Evolutionary conservation across 92 coral and sea anemone species (phyloP), one percentile per base, ranked within the genome.

Genomic region (Chrysogorgia sp.): DNA sequence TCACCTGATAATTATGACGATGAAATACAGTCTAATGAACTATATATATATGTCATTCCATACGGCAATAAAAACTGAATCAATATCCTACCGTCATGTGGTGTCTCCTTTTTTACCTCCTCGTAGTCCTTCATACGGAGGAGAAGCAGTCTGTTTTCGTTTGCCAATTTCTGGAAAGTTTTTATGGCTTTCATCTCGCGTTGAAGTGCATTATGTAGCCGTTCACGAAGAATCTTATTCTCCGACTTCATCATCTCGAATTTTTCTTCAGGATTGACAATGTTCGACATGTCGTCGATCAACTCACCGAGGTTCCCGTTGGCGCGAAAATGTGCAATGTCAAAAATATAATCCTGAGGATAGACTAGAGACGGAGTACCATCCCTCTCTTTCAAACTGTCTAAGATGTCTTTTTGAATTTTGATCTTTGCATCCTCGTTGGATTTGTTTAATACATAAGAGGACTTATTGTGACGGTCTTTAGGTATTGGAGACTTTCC

Each of bases 111-210:
- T 29, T 53, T 57, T 3, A 29, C 19, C 13, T 89, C 86, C 79
- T 91, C 96, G 40, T 92, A 92, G 59, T 88, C 89, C 57, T 92
- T 80, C 63, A 96, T 80, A 30, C 80, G 87, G 50, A 96, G 76
- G 78, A 88, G 90, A n/a, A 96, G 84, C 80, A 89, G 90, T 66
- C 99, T 67, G 79, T 96, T 96, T 53, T 96, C 99, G 81, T 90
- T 92, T 34, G 99, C 97, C 2, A 96, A 80, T 47, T 93, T 84
- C 67, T 96, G 92, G 59, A 96, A 96, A 19, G 99, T 96, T 84
- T 96, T 96, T 58, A 96, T 58, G 0, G 99, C 97, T 57, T 96
- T 96, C 97, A 96, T 91, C 67, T 96, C 99, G 7, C 99, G 88
- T 47, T 96, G 99, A 3, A 96, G 82, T 3, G 99, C 99, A 66